phyloP scores from a whole-genome alignment of 2,888 invertebrate species.

The Drosophila sordidapex region DNA sequence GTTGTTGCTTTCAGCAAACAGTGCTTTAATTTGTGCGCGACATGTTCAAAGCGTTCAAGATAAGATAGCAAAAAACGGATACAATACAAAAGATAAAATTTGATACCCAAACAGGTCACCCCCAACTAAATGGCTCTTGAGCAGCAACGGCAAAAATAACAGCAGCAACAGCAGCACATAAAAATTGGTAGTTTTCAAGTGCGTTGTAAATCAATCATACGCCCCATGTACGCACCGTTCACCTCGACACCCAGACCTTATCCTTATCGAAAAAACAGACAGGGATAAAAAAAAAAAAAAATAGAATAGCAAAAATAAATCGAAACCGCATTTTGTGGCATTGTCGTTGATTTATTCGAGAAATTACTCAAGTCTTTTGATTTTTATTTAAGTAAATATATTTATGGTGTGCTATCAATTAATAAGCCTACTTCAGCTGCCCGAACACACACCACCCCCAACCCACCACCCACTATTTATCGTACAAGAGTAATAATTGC shows the following conservation, averaged over 20 bases:
- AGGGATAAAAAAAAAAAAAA: conserved; percentile 20
- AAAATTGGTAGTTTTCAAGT: conserved; percentile 54
- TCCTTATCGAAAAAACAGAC: conserved; percentile 9
- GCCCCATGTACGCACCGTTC: conserved; percentile 39
- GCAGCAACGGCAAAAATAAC: conserved; percentile 5
- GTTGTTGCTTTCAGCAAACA: conserved; percentile 51
- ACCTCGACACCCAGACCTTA: conserved; percentile 14
- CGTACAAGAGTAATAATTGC: conserved; percentile 19
- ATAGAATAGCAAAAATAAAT: conserved; percentile 1
- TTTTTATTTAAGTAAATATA: conserved; percentile 13
- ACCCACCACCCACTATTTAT: neutral
- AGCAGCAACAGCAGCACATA: neutral
- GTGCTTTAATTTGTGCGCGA: conserved; percentile 69
- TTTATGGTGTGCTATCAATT: conserved; percentile 42
- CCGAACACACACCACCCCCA: neutral
- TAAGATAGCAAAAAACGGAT: conserved; percentile 55
- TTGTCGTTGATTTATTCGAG: conserved; percentile 36
- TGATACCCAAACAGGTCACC: conserved; percentile 52
- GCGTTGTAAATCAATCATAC: conserved; percentile 67
- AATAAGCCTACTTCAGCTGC: conserved; percentile 8
- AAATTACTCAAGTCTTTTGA: conserved; percentile 32
- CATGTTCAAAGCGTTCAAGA: conserved; percentile 56
- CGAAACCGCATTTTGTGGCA: conserved; percentile 9
- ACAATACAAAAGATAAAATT: conserved; percentile 36
- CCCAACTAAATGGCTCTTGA: conserved; percentile 7